phyloP scores from a whole-genome alignment of 2,113 vertebrate species.

The Lophius piscatorius region DNA sequence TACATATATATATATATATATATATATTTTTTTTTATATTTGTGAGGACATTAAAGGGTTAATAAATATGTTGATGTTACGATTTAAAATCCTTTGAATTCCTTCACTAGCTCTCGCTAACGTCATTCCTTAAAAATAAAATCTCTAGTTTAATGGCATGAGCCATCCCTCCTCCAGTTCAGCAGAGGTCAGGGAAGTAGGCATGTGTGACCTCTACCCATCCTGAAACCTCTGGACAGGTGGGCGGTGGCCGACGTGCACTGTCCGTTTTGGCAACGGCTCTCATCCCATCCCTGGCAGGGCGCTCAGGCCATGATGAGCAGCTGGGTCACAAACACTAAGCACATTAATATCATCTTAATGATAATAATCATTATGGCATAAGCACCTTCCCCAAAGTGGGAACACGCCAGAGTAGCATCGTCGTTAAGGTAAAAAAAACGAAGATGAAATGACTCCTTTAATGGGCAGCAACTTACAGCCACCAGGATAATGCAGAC shows the following conservation, averaged over 20 bases:
- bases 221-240: conserved; percentile 87
- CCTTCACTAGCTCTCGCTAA: conserved; percentile 11
- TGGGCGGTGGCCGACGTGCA: conserved; percentile 76
- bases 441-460: conserved; percentile 70
- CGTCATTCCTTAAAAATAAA: conserved; percentile 26
- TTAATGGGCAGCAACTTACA: conserved; percentile 77
- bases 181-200: conserved; percentile 70
- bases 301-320: conserved; percentile 97
- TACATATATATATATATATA: too few relatives aligned
- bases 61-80: too few relatives aligned
- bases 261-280: conserved; percentile 91
- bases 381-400: conserved; percentile 99
- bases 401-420: conserved; percentile 90
- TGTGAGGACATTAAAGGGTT: too few relatives aligned
- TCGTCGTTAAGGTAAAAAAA: conserved; percentile 79
- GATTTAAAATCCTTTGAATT: conserved; percentile 27
- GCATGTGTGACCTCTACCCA: conserved; percentile 86
- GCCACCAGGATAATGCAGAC: conserved; percentile 73
- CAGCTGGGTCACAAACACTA: conserved; percentile 99
- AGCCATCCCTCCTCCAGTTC: conserved; percentile 49
- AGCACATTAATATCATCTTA: conserved; percentile 99
- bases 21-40: too few relatives aligned
- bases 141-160: conserved; percentile 53
- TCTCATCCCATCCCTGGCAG: conserved; percentile 88
- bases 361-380: conserved; percentile 99